Evolutionary conservation across 1,140 invertebrate species (phyloP).

Genomic region (Bradynema listronoti): DNA sequence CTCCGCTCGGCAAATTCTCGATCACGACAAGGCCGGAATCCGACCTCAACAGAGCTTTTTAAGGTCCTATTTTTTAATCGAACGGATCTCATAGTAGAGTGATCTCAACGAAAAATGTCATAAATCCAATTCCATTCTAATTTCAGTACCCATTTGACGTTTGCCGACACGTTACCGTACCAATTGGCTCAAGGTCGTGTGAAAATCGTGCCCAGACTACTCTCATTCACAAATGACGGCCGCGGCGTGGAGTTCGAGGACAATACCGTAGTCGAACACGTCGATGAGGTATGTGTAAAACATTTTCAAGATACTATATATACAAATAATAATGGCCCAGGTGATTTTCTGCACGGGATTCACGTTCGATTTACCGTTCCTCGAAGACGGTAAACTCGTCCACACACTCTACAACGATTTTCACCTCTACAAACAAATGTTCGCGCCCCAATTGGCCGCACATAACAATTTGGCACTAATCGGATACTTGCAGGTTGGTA

Average conservation of each 20-base stretch:
- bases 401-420: conserved; percentile 17
- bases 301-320: too few relatives aligned
- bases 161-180: conserved; percentile 14
- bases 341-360: conserved; percentile 17
- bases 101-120: too few relatives aligned
- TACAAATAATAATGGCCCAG: too few relatives aligned
- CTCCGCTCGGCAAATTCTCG: not conserved
- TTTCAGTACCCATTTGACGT: conserved; percentile 16
- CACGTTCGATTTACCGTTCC: conserved; percentile 17
- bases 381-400: conserved; percentile 23
- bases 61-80: too few relatives aligned
- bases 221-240: conserved; percentile 16
- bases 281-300: conserved; percentile 3
- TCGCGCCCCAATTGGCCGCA: conserved; percentile 13
- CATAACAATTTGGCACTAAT: conserved; percentile 25
- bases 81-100: too few relatives aligned
- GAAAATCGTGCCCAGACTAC: conserved; percentile 12
- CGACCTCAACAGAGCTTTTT: conserved; percentile 1
- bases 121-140: conserved; percentile 1
- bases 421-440: conserved; percentile 29
- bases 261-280: conserved; percentile 12
- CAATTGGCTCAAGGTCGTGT: conserved; percentile 7
- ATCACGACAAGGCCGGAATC: not conserved
- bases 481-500: conserved; percentile 21
- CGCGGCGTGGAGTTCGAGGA: too few relatives aligned